phyloP scores from a whole-genome alignment of 2,113 vertebrate species.

The Dendropsophus ebraccatus region DNA sequence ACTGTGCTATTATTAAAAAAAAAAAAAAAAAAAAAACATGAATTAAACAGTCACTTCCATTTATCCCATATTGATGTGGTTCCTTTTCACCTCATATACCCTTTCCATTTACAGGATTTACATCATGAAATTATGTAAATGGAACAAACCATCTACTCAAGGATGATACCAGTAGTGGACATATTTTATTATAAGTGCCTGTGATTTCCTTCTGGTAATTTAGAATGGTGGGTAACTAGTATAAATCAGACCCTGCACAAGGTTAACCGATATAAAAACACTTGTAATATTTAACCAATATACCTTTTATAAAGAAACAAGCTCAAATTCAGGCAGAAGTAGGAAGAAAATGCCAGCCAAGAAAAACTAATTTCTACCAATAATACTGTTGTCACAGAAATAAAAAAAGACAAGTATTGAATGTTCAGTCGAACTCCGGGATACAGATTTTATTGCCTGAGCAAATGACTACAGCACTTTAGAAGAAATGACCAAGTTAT shows the following conservation, averaged over 20 bases:
- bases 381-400: conserved; percentile 24
- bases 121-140: not conserved
- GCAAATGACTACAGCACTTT: conserved; percentile 12
- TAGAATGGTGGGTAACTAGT: not conserved
- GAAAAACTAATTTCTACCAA: not conserved
- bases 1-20: no score
- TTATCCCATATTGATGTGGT: not conserved
- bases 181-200: not conserved
- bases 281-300: not conserved
- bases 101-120: not conserved
- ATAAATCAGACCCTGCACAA: not conserved
- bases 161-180: not conserved
- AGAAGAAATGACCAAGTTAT: conserved; percentile 45
- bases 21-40: no score
- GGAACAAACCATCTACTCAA: not conserved
- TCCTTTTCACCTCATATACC: not conserved
- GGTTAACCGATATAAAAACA: not conserved
- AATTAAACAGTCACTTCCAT: no score
- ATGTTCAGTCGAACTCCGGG: conserved; percentile 19
- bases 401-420: conserved; percentile 39
- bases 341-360: not conserved
- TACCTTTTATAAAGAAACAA: not conserved
- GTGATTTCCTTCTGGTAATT: not conserved
- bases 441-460: not conserved
- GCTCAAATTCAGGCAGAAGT: not conserved